Evolutionary conservation across 1,140 invertebrate species (phyloP).

Genomic region (Leptopilina clavipes): DNA sequence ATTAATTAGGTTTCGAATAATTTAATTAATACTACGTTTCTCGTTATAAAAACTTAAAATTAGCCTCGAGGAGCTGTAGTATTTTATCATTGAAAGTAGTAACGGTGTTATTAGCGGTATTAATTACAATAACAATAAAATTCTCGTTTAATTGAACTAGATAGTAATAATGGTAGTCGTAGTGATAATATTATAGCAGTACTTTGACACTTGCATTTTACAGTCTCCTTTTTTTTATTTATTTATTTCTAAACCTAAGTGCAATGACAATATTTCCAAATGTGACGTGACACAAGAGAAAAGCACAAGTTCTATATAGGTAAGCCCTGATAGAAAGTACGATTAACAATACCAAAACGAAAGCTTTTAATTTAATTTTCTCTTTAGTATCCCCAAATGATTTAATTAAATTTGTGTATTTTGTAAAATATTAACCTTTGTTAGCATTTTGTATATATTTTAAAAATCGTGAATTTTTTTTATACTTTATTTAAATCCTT

Average conservation of each 20-base stretch:
- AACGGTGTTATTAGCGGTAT: conserved; percentile 41
- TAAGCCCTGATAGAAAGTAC: conserved; percentile 51
- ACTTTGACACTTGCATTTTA: conserved; percentile 67
- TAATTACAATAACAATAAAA: conserved; percentile 47
- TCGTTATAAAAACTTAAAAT: conserved; percentile 43
- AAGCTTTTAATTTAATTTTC: conserved; percentile 14
- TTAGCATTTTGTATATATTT: neutral
- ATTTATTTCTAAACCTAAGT: conserved; percentile 55
- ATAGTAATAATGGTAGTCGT: conserved; percentile 60
- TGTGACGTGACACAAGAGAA: conserved; percentile 48
- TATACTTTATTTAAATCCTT: neutral
- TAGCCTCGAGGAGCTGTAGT: conserved; percentile 56
- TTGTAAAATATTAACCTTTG: neutral
- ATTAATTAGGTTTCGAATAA: conserved; percentile 33
- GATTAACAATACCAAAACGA: conserved; percentile 11
- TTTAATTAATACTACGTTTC: conserved; percentile 46
- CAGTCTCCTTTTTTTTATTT: conserved; percentile 47
- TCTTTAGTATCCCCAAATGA: conserved; percentile 11
- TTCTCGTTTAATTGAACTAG: conserved; percentile 57
- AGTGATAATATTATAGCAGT: conserved; percentile 66
- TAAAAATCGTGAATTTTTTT: conserved; percentile 8
- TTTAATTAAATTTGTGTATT: neutral
- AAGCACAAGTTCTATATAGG: conserved; percentile 49
- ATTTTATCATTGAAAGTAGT: conserved; percentile 43
- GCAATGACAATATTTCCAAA: conserved; percentile 66